Evolutionary conservation across 64 coral and sea anemone genomes (phyloP).

Genomic region (Orbicella faveolata): DNA sequence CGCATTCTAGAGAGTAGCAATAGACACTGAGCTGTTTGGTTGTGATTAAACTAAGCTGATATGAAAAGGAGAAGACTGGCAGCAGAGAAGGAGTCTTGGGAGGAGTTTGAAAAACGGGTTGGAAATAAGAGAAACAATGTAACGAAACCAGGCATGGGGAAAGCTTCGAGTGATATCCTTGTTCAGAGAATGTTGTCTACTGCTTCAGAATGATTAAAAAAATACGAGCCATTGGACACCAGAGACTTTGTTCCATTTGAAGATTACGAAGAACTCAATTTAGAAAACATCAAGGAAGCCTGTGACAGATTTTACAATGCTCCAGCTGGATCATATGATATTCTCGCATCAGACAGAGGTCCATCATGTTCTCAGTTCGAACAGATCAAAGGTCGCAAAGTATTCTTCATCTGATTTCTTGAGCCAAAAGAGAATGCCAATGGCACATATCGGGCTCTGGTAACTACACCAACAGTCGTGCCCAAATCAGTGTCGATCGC

Average conservation of each 20-base stretch:
- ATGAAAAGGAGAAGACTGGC: neutral
- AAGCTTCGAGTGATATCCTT: neutral
- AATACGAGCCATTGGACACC: slow-evolving; percentile 57
- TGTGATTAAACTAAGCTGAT: neutral
- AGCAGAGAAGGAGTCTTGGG: neutral
- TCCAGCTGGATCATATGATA: slow-evolving; percentile 42
- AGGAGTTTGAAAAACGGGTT: neutral
- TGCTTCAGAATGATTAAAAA: neutral
- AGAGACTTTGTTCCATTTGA: slow-evolving; percentile 51
- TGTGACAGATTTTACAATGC: slow-evolving; percentile 30
- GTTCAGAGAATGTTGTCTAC: neutral
- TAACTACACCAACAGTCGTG: too few species aligned
- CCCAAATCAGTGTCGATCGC: too few species aligned
- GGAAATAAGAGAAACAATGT: neutral
- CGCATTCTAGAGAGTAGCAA: too few species aligned
- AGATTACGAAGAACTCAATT: slow-evolving; percentile 31
- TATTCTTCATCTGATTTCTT: slow-evolving; percentile 18
- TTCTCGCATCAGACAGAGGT: slow-evolving; percentile 36
- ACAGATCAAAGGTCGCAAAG: slow-evolving; percentile 43
- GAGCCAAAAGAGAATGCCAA: too few species aligned
- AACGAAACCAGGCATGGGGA: neutral
- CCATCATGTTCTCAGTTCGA: slow-evolving; percentile 36
- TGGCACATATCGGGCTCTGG: too few species aligned
- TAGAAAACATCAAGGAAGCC: slow-evolving; percentile 66
- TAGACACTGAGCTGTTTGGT: neutral